Conservation (phyloP, 2,888 invertebrate genomes). For the Sclerodermus sp. region DNA sequence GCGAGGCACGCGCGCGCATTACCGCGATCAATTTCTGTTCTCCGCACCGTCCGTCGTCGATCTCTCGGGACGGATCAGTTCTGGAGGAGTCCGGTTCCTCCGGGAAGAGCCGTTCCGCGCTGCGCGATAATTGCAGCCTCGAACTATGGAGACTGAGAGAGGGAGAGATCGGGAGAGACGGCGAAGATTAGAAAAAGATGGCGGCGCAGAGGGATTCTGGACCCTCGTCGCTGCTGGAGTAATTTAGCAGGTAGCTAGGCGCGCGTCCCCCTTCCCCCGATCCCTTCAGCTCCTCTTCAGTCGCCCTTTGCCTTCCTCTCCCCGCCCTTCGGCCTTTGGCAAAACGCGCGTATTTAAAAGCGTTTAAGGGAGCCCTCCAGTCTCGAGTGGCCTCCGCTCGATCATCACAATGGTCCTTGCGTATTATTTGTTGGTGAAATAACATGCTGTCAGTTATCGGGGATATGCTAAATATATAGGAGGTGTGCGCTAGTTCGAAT, state of each 20-base stretch:
- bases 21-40: too few relatives aligned
- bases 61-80: too few relatives aligned
- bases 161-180: slow-evolving; percentile 1
- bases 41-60: too few relatives aligned
- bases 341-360: slow-evolving; percentile 45
- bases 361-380: slow-evolving; percentile 45
- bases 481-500: slow-evolving; percentile 32
- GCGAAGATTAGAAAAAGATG: neutral
- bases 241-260: slow-evolving; percentile 37
- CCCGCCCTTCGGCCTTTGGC: slow-evolving; percentile 12
- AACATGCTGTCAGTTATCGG: slow-evolving; percentile 51
- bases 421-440: slow-evolving; percentile 54
- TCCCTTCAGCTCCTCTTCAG: slow-evolving; percentile 11
- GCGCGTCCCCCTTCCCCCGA: slow-evolving; percentile 12
- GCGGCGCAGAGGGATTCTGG: too few relatives aligned
- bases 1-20: too few relatives aligned
- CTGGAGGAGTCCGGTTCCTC: too few relatives aligned
- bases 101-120: too few relatives aligned
- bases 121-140: too few relatives aligned
- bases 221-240: slow-evolving; percentile 28
- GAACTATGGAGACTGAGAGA: neutral
- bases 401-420: slow-evolving; percentile 40
- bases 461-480: slow-evolving; percentile 52
- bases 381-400: slow-evolving; percentile 40
- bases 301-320: slow-evolving; percentile 1